Percentiles rank a stretch among this genome's conserved stretches.
Conservation (phyloP, 2,888 invertebrate species). For the Dicycla oo region DNA sequence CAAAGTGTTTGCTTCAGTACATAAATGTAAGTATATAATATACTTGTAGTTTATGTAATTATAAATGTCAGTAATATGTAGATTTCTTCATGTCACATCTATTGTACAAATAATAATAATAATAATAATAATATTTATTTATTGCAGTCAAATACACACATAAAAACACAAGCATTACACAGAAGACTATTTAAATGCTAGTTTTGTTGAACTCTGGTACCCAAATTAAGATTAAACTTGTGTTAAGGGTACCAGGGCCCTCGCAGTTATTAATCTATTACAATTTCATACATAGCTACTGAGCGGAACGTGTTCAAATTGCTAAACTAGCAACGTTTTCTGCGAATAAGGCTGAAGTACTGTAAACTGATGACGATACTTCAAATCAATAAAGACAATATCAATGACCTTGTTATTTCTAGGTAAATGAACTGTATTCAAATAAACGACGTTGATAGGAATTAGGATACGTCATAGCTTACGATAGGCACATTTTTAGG, state of each 20-base stretch:
- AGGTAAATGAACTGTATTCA: conserved; percentile 47
- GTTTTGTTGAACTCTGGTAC: too few relatives aligned
- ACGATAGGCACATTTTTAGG: neutral
- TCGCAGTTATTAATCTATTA: too few relatives aligned
- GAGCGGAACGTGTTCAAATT: too few relatives aligned
- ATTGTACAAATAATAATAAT: too few relatives aligned
- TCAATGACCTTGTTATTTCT: conserved; percentile 48
- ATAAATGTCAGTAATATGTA: neutral
- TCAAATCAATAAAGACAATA: conserved; percentile 29
- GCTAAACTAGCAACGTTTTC: neutral
- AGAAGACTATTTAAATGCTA: too few relatives aligned
- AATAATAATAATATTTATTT: too few relatives aligned
- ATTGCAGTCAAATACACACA: too few relatives aligned
- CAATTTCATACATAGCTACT: too few relatives aligned
- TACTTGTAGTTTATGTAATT: conserved; percentile 23
- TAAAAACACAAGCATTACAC: too few relatives aligned
- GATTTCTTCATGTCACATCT: neutral
- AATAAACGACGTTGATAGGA: conserved; percentile 6
- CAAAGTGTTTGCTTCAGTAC: conserved; percentile 52
- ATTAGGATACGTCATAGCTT: conserved; percentile 9
- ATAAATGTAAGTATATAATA: conserved; percentile 62
- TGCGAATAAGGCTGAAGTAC: conserved; percentile 4
- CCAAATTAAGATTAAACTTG: too few relatives aligned
- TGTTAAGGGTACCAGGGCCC: too few relatives aligned
- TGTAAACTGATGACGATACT: conserved; percentile 29